These are phyloP conservation scores for Euspilapteryx auroguttella DNA, from an alignment of 2,888 invertebrate species.

Conservation along the genomic window DNA sequence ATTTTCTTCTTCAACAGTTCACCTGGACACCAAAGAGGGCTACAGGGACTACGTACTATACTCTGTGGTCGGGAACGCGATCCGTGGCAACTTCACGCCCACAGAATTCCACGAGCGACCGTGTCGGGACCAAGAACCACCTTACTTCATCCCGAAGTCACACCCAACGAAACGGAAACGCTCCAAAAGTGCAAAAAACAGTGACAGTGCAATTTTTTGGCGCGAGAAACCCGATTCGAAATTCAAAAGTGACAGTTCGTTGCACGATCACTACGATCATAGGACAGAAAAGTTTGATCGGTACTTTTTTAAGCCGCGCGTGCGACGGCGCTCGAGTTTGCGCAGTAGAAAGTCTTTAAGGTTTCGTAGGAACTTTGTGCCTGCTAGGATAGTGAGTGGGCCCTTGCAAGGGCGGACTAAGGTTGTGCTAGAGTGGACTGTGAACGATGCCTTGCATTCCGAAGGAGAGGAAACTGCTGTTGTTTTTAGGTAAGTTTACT, in stretches of 20 bases:
- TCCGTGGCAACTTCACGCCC: constrained; percentile 47
- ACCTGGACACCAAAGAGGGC: constrained; percentile 29
- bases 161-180: too few species aligned
- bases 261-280: constrained; percentile 4
- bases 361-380: constrained; percentile 25
- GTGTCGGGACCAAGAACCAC: constrained; percentile 26
- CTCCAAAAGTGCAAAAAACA: neutral
- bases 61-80: constrained; percentile 31
- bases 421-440: constrained; percentile 37
- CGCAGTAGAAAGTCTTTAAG: constrained; percentile 15
- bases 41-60: constrained; percentile 43
- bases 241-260: constrained; percentile 5
- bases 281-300: constrained; percentile 12
- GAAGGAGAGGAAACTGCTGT: constrained; percentile 35
- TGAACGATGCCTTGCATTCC: constrained; percentile 32
- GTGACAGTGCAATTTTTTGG: too few species aligned
- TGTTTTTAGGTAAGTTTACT: constrained; percentile 47
- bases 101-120: constrained; percentile 30
- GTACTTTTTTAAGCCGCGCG: constrained; percentile 19
- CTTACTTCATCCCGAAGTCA: constrained; percentile 39
- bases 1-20: constrained; percentile 31
- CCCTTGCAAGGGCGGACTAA: constrained; percentile 21
- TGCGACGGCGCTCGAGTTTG: constrained; percentile 18
- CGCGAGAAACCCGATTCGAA: constrained; percentile 4
- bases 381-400: constrained; percentile 35